Conservation (phyloP, 2,797 vertebrate genomes). For the Clarias platycephalus region DNA sequence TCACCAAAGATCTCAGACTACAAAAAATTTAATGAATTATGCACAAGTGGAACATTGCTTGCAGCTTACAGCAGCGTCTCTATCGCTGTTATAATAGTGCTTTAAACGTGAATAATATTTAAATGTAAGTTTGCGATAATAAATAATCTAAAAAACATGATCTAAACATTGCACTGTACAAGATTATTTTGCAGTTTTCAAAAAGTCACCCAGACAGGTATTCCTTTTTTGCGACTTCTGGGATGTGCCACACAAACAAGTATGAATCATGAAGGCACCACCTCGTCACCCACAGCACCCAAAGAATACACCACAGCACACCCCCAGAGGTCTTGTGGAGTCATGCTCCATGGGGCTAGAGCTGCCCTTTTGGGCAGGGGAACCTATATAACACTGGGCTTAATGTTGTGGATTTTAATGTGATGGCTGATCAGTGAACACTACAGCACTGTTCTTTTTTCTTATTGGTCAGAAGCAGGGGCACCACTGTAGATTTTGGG, state of each 20-base stretch:
- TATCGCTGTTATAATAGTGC: neutral
- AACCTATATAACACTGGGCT: too few species aligned
- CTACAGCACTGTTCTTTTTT: neutral
- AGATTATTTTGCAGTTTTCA: neutral
- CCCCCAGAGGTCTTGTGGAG: too few species aligned
- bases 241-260: too few species aligned
- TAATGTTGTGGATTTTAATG: too few species aligned
- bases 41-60: constrained; percentile 2
- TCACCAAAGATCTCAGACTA: neutral
- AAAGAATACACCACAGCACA: too few species aligned
- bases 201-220: neutral
- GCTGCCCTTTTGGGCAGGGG: too few species aligned
- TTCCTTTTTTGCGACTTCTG: neutral
- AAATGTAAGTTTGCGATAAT: neutral
- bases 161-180: neutral
- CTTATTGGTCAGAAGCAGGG: neutral
- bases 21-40: neutral
- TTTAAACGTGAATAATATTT: neutral
- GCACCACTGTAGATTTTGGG: too few species aligned
- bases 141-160: neutral
- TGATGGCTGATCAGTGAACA: too few species aligned
- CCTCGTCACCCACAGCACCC: too few species aligned
- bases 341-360: too few species aligned
- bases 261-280: too few species aligned
- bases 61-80: neutral